A percentile compares a stretch with the other conserved stretches of the same genome.
Evolutionary conservation across 2,888 invertebrate species (phyloP).

Genomic region (Fragum whitleyi): DNA sequence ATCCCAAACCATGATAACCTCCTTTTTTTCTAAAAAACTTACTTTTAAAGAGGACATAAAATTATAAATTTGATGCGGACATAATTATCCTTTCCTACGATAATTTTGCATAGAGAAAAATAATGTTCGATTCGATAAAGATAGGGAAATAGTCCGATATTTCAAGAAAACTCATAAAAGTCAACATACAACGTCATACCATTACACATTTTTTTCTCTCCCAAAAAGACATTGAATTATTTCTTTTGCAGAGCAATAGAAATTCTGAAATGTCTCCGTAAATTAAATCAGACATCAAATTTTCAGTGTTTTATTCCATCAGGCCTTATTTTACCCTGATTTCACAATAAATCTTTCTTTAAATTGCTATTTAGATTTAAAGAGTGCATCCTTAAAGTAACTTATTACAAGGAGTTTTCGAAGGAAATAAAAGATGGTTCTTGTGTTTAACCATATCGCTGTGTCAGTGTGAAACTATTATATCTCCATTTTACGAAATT

Average conservation of each 20-base stretch:
- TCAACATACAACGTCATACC: background rate
- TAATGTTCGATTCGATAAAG: no score
- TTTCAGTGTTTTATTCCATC: slow-evolving; percentile 4
- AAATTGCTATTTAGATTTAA: background rate
- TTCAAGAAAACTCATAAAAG: background rate
- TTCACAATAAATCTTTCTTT: slow-evolving; percentile 1
- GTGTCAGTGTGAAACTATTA: no score
- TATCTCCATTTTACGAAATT: no score
- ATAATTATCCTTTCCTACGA: no score
- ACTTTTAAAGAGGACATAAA: no score
- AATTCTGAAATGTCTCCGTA: background rate
- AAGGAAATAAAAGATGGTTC: background rate
- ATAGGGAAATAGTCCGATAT: no score
- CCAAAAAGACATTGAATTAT: slow-evolving; percentile 1
- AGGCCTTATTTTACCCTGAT: background rate
- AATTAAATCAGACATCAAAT: slow-evolving; percentile 4
- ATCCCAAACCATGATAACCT: no score
- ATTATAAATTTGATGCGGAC: no score
- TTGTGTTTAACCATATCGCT: background rate
- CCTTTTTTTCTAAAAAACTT: no score
- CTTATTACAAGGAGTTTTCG: background rate
- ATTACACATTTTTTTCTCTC: background rate
- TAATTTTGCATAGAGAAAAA: no score
- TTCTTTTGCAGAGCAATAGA: background rate
- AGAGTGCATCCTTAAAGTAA: background rate